A percentile compares a stretch with the other conserved stretches of the same genome.
These are phyloP conservation scores for Tachysurus vachellii DNA, from an alignment of 2,113 vertebrate genomes.

Conservation along the genomic window DNA sequence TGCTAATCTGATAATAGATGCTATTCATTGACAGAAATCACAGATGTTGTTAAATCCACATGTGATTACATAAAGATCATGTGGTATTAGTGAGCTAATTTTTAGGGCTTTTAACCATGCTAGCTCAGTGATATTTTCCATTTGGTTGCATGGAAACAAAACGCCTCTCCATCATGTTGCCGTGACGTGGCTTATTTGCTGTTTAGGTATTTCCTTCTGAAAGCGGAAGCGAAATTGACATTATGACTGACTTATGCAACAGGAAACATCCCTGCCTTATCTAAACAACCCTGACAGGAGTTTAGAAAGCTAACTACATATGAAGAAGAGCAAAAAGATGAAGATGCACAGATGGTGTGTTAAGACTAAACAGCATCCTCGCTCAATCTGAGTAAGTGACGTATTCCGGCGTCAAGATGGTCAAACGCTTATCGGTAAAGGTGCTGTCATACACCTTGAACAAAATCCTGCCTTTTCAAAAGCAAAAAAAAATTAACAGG, in stretches of 20 bases:
- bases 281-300: neutral
- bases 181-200: neutral
- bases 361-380: neutral
- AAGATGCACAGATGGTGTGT: neutral
- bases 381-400: neutral
- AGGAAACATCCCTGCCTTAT: neutral
- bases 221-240: neutral
- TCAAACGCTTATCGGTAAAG: neutral
- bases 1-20: neutral
- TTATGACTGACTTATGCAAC: neutral
- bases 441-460: neutral
- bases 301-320: neutral
- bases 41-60: neutral
- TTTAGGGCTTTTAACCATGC: neutral
- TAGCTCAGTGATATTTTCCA: neutral
- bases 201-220: neutral
- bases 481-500: neutral
- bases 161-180: neutral
- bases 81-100: neutral
- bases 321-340: neutral
- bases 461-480: neutral
- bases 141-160: neutral
- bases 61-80: neutral
- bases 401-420: neutral
- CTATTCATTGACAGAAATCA: neutral